Evolutionary conservation across 2,888 invertebrate species (phyloP).

Genomic region (Acleris cristana): DNA sequence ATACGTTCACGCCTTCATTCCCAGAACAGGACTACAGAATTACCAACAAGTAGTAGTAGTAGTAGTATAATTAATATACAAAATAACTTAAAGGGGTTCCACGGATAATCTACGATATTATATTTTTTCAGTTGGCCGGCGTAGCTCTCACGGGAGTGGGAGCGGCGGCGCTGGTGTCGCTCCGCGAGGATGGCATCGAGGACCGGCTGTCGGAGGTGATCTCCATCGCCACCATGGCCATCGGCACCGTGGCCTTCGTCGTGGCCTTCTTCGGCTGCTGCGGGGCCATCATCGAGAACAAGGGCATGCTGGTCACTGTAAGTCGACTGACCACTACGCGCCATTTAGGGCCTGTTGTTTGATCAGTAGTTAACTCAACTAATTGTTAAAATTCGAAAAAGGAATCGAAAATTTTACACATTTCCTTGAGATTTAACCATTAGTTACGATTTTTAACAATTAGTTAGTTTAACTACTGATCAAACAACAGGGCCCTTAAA

Average conservation of each 20-base stretch:
- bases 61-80: too few relatives aligned
- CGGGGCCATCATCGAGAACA: conserved; percentile 25
- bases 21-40: too few relatives aligned
- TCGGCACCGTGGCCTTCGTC: conserved; percentile 24
- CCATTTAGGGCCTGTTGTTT: too few relatives aligned
- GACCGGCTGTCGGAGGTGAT: not conserved
- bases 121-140: conserved; percentile 19
- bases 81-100: not conserved
- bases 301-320: conserved; percentile 20
- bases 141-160: conserved; percentile 20
- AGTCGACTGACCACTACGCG: not conserved
- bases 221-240: conserved; percentile 18
- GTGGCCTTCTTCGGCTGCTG: conserved; percentile 31
- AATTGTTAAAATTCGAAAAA: too few relatives aligned
- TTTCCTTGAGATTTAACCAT: too few relatives aligned
- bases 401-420: too few relatives aligned
- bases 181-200: not conserved
- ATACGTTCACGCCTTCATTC: too few relatives aligned
- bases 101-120: not conserved
- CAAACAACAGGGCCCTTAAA: too few relatives aligned
- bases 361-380: too few relatives aligned
- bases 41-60: too few relatives aligned
- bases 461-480: too few relatives aligned
- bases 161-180: not conserved
- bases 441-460: too few relatives aligned